Base-by-base conservation (phyloP, 2,797 vertebrate genomes). In the Fratercula arctica region DNA sequence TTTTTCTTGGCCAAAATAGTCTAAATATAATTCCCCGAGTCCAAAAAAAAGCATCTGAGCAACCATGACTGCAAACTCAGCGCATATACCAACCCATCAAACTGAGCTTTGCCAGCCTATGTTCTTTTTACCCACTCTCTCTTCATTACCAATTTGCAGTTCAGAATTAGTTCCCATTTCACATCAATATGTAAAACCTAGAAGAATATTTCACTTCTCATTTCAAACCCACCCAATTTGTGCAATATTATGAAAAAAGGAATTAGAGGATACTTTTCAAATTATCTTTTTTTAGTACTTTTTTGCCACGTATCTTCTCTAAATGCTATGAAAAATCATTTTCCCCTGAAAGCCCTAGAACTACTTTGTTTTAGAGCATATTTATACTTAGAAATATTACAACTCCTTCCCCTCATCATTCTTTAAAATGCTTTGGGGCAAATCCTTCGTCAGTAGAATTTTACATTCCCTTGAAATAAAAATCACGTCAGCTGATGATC, bases 1-100 rank as follows among this genome's bases (percentile, higher is more conserved):
- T 37, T 91, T 87, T 89, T 73, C 86, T 91, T 92, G 80, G 79
- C 75, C 67, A 50, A 92, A 20, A 46, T 69, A 94, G 25, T 68
- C 87, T 92, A 94, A 89, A 93, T 69, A 91, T 83, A 94, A 87
- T 75, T 87, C 37, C 15, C 39, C 0, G 3, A 79, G 59, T 53
- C 57, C 41, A 75, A 95, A 94, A 95, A 95, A 81, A 76, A 90
- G 84, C 83, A 76, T 61, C 9, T 73, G 33, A 96, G 93, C 43
- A 87, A 85, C 74, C 60, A 82, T 48, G 75, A 87, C 11, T 17
- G 60, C 84, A 85, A 92, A 80, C 56, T 90, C 59, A 26, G 78
- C 78, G 79, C 57, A 64, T 29, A 35, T 4, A 83, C 18, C 64
- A 87, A 76, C 63, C 51, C 82, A 69, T 75, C 82, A 90, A 89